Evolutionary conservation across 64 coral and sea anemone genomes (phyloP).

Genomic region (Actinia equina): DNA sequence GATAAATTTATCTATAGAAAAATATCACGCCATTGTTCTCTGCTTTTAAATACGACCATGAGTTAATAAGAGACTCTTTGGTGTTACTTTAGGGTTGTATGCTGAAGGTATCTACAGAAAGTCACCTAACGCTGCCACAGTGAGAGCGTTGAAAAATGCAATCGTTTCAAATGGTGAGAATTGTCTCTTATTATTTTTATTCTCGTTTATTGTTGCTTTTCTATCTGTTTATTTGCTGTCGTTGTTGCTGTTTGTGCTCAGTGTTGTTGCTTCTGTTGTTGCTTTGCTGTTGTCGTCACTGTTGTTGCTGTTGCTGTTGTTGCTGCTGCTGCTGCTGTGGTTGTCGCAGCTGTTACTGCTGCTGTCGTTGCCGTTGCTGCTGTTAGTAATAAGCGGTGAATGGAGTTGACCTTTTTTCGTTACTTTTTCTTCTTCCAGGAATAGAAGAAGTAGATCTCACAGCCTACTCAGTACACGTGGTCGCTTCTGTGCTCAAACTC

Average conservation of each 20-base stretch:
- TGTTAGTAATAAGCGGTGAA: background rate
- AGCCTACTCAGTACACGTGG: constrained; percentile 72
- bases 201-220: background rate
- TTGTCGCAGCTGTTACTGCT: background rate
- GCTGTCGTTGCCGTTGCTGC: too few species aligned
- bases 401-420: background rate
- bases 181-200: background rate
- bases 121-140: constrained; percentile 66
- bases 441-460: constrained; percentile 73
- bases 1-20: too few species aligned
- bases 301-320: background rate
- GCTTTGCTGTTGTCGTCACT: background rate
- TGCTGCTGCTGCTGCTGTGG: background rate
- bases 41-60: too few species aligned
- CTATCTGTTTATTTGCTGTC: background rate
- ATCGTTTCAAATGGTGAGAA: constrained; percentile 55
- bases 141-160: constrained; percentile 81
- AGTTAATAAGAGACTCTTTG: too few species aligned
- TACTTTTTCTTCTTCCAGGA: constrained; percentile 22
- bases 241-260: background rate
- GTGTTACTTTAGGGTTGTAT: constrained; percentile 66
- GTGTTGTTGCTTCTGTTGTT: background rate
- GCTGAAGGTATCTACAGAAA: constrained; percentile 92
- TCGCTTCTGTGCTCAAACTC: constrained; percentile 86
- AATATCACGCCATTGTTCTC: too few species aligned